Conservation (phyloP, 2,797 vertebrate species). For the Danio albolineatus region DNA sequence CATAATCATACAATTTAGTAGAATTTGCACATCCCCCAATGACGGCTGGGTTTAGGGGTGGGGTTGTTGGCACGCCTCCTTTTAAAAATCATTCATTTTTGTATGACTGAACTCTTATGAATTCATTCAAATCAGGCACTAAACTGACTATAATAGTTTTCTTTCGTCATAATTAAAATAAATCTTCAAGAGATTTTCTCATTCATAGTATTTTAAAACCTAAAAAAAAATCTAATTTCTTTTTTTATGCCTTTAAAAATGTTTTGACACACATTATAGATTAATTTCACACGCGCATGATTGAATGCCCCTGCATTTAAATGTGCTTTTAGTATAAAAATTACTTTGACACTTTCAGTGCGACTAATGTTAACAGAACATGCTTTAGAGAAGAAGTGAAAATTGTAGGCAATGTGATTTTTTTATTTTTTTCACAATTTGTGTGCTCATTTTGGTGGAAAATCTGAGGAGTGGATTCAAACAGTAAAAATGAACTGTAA, state of each 20-base stretch:
- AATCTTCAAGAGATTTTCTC: background rate
- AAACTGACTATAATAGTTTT: too few species aligned
- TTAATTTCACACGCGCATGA: too few species aligned
- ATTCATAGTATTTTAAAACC: background rate
- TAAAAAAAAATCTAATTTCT: background rate
- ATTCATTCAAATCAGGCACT: too few species aligned
- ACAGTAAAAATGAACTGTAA: background rate
- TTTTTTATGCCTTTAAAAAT: background rate
- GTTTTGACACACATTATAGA: too few species aligned
- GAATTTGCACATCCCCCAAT: too few species aligned
- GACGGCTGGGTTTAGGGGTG: too few species aligned
- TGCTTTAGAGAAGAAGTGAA: background rate
- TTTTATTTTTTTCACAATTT: background rate
- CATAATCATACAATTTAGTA: too few species aligned
- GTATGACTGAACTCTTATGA: too few species aligned
- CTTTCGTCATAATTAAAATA: too few species aligned
- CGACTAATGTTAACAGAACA: background rate
- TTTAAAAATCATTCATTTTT: too few species aligned
- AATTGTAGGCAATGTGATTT: background rate
- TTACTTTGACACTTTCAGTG: background rate
- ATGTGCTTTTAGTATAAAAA: background rate
- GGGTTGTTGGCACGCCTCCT: too few species aligned
- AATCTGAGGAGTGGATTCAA: background rate
- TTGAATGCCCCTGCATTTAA: background rate
- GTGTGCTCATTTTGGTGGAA: background rate